phyloP scores from a whole-genome alignment of 2,113 vertebrate genomes.

The Chaetodon trifascialis region DNA sequence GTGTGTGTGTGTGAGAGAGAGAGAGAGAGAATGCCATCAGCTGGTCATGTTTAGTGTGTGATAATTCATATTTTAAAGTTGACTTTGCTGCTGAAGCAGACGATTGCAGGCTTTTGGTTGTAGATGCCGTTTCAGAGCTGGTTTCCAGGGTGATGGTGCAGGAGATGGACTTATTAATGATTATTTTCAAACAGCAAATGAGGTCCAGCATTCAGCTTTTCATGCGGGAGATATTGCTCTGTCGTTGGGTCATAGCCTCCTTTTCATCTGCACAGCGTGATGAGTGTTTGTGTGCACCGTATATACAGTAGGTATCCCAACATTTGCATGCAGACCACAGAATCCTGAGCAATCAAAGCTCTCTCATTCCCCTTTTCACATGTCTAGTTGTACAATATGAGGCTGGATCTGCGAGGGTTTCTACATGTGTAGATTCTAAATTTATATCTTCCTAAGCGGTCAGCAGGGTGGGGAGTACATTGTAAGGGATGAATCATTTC shows the following conservation, averaged over 20 bases:
- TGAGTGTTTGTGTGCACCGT: slow-evolving; percentile 12
- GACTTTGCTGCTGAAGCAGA: slow-evolving; percentile 2
- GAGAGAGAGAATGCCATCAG: background rate
- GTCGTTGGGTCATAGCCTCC: slow-evolving; percentile 10
- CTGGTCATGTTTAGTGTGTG: background rate
- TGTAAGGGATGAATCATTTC: slow-evolving; percentile 60
- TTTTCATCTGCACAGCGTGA: background rate
- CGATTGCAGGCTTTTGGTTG: background rate
- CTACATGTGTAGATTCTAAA: slow-evolving; percentile 37
- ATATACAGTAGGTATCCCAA: background rate
- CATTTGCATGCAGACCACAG: slow-evolving; percentile 29
- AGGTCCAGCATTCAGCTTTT: background rate
- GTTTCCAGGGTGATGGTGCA: slow-evolving; percentile 46
- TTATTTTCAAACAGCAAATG: background rate
- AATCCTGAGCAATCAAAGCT: slow-evolving; percentile 13
- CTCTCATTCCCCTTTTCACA: slow-evolving; percentile 7
- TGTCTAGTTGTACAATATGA: background rate
- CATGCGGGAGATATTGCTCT: background rate
- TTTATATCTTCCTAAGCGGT: slow-evolving; percentile 35
- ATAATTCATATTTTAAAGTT: background rate
- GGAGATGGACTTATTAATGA: background rate
- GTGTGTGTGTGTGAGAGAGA: background rate
- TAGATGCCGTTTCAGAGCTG: background rate
- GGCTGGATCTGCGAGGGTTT: slow-evolving; percentile 11
- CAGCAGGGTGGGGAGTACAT: slow-evolving; percentile 26